A percentile compares a stretch with the other conserved stretches of the same genome.
These are phyloP conservation scores for Bubalus kerabau DNA, from an alignment of 2,113 vertebrate species.

Conservation along the genomic window DNA sequence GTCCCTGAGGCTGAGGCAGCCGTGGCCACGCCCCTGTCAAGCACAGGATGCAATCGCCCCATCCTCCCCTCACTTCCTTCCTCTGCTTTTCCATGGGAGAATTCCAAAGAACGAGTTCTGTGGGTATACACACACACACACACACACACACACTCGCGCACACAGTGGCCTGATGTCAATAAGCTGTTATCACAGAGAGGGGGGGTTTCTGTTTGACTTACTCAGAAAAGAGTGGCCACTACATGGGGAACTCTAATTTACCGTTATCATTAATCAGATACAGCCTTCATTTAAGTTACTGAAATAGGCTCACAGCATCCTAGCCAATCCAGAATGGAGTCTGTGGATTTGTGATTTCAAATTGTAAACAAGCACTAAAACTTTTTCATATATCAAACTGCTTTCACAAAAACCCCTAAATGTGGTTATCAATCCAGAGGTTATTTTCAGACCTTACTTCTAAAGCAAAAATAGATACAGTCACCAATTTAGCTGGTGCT, in stretches of 20 bases:
- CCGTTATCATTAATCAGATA: not conserved
- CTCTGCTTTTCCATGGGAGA: constrained; percentile 80
- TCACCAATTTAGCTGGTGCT: not conserved
- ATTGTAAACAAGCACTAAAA: not conserved
- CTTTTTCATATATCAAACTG: not conserved
- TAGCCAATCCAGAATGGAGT: not conserved
- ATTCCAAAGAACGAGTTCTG: constrained; percentile 64
- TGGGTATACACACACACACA: not conserved
- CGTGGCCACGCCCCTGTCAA: constrained; percentile 73
- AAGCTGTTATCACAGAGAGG: not conserved
- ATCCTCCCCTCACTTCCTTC: constrained; percentile 86
- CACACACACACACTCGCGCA: not conserved
- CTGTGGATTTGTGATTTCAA: not conserved
- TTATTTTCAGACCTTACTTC: not conserved
- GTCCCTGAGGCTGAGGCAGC: constrained; percentile 64
- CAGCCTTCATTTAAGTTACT: not conserved
- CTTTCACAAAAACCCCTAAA: not conserved
- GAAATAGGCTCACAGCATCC: not conserved
- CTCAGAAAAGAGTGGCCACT: not conserved
- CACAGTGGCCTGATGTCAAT: not conserved
- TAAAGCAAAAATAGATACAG: not conserved
- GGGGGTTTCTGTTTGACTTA: not conserved
- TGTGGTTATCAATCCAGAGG: not conserved
- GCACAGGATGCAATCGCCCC: constrained; percentile 82
- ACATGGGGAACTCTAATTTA: not conserved